Conservation (phyloP, 1,140 invertebrate species). For the Bombus difficillimus region DNA sequence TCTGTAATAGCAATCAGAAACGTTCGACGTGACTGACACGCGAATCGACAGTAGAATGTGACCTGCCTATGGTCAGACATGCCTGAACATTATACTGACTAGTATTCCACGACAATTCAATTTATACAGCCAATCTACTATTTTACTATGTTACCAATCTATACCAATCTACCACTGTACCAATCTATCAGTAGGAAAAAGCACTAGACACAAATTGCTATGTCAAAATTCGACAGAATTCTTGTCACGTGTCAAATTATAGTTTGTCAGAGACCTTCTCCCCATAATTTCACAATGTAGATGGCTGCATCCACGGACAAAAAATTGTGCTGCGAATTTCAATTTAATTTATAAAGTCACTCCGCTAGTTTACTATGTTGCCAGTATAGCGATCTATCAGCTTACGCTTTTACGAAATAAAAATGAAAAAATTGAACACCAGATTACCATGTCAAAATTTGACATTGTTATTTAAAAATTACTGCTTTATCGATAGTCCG, state of each 20-base stretch:
- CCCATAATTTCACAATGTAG: not conserved
- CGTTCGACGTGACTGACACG: conserved; percentile 27
- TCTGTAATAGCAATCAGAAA: conserved; percentile 31
- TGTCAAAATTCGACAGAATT: not conserved
- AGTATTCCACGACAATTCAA: not conserved
- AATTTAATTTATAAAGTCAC: not conserved
- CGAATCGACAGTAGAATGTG: conserved; percentile 28
- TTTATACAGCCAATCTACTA: not conserved
- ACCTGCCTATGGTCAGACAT: not conserved
- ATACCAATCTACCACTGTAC: not conserved
- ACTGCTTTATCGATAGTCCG: not conserved
- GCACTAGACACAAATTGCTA: not conserved
- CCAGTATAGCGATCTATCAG: not conserved
- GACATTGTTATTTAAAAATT: not conserved
- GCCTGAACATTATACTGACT: not conserved
- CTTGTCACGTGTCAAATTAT: not conserved
- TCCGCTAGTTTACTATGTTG: not conserved
- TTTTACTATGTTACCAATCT: not conserved
- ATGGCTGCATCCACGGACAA: not conserved
- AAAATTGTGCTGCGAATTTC: not conserved
- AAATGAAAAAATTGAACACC: not conserved
- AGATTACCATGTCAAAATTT: not conserved
- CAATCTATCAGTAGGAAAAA: not conserved
- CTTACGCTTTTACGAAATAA: not conserved
- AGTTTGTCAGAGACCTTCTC: not conserved